These are phyloP conservation scores for Montipora efflorescens DNA, from an alignment of 64 coral and sea anemone genomes.

Conservation along the genomic window DNA sequence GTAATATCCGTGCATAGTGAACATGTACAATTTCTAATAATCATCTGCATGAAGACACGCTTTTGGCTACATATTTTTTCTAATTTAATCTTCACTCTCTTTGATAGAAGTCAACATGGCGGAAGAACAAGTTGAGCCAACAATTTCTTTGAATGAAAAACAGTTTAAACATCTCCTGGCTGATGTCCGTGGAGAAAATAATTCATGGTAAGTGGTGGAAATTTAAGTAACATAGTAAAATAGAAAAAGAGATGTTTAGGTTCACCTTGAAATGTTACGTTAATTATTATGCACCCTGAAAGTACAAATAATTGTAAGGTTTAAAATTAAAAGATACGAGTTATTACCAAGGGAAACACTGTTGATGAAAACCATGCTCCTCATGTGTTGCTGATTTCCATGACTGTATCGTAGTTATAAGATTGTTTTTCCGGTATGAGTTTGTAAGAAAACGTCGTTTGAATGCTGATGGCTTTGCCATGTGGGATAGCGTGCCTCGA, in stretches of 20 bases:
- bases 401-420: too few species aligned
- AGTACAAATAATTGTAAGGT: neutral
- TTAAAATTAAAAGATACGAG: too few species aligned
- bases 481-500: neutral
- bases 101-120: neutral
- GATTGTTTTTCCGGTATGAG: too few species aligned
- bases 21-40: neutral
- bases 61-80: neutral
- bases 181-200: constrained; percentile 3
- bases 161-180: neutral
- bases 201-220: neutral
- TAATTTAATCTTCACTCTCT: neutral
- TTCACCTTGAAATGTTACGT: neutral
- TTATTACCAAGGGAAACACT: too few species aligned
- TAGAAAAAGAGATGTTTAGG: too few species aligned
- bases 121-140: neutral
- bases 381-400: too few species aligned
- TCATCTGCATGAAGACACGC: neutral
- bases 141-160: neutral
- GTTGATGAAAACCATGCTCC: too few species aligned
- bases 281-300: neutral
- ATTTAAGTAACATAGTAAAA: neutral
- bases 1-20: neutral
- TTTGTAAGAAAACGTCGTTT: too few species aligned
- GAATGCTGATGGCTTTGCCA: neutral